Evolutionary conservation across 2,797 vertebrate species (phyloP).

Genomic region (Oreochromis grahami): DNA sequence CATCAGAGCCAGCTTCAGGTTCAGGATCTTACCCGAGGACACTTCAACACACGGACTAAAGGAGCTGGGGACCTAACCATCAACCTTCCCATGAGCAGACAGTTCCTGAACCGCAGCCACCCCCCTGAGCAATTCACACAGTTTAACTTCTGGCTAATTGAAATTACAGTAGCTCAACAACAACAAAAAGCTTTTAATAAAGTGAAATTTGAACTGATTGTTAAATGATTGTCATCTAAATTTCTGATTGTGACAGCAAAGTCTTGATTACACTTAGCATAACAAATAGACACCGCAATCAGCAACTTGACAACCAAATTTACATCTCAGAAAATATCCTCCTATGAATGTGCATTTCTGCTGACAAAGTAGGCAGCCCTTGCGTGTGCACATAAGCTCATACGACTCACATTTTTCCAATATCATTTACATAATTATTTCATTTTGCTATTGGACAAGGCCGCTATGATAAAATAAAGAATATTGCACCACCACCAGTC

Average conservation of each 20-base stretch:
- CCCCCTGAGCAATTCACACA: neutral
- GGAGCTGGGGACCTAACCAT: neutral
- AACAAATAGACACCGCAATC: slow-evolving; percentile 18
- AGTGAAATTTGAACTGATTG: neutral
- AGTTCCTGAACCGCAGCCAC: neutral
- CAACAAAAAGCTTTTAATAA: neutral
- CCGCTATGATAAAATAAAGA: neutral
- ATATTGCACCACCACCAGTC: neutral
- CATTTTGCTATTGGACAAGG: neutral
- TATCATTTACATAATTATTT: slow-evolving; percentile 1
- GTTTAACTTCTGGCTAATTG: slow-evolving; percentile 4
- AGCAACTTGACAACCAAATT: neutral
- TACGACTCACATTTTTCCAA: neutral
- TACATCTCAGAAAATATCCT: neutral
- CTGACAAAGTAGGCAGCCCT: neutral
- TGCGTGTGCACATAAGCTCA: neutral
- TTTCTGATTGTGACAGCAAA: slow-evolving; percentile 11
- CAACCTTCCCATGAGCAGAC: neutral
- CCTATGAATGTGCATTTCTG: neutral
- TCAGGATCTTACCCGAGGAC: neutral
- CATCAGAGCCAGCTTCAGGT: too few relatives aligned
- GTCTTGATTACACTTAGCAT: slow-evolving; percentile 21
- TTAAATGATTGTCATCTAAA: slow-evolving; percentile 8
- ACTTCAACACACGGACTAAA: neutral
- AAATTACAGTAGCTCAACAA: neutral